A percentile compares a stretch with the other conserved stretches of the same genome.
Conservation (phyloP, 2,797 vertebrate species). For the Zonotrichia albicollis region DNA sequence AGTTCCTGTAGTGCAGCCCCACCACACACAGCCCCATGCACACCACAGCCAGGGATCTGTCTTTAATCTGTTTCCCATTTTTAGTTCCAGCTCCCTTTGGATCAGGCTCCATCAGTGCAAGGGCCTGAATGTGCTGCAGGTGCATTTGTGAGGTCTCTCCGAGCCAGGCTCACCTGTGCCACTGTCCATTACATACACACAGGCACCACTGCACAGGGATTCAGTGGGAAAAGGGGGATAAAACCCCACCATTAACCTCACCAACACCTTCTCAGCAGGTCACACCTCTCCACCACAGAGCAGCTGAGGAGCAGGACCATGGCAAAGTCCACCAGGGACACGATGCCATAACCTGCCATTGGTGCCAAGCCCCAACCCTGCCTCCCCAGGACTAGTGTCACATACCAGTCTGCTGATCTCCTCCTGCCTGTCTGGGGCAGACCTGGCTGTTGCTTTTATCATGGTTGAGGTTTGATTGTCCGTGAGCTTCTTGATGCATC, state of each 20-base stretch:
- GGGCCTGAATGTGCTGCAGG: background rate
- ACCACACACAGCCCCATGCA: fast-evolving
- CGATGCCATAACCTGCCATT: fast-evolving
- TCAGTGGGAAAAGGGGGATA: background rate
- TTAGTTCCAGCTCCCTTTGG: background rate
- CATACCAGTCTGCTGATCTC: constrained; percentile 97
- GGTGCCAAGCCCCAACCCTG: fast-evolving
- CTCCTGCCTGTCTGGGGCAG: constrained; percentile 96
- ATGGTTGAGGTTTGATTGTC: constrained; percentile 99
- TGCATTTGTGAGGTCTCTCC: fast-evolving
- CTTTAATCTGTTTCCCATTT: background rate
- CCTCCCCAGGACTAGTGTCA: background rate
- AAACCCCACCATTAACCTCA: background rate
- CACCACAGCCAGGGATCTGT: background rate
- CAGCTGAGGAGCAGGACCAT: background rate
- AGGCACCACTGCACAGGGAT: fast-evolving
- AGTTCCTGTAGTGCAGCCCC: background rate
- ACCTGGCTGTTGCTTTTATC: constrained; percentile 98
- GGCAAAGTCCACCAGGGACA: background rate
- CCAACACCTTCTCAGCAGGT: background rate
- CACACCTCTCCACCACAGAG: background rate
- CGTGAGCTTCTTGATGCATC: constrained; percentile 97
- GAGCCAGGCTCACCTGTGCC: background rate
- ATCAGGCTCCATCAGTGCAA: background rate
- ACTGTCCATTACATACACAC: fast-evolving